Evolutionary conservation across 2,888 invertebrate genomes (phyloP), one percentile per base, ranked within the genome.

Genomic region (Spicauda simplicius): DNA sequence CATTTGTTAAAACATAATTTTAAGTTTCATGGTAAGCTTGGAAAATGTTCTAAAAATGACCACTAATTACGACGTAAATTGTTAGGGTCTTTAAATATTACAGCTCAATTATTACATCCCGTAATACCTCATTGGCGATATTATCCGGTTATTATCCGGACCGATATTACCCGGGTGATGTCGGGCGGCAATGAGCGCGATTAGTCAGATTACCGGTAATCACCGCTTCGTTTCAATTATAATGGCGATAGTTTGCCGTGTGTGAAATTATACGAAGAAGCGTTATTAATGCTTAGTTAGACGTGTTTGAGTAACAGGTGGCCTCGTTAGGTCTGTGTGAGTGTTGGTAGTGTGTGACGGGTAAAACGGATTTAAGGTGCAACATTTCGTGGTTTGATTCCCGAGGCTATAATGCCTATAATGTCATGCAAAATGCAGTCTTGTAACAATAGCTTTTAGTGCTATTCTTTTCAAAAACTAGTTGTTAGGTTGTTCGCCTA

Each of bases 181-280:
- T 54, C 68, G 71, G 59, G 69, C 71, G 60, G 70, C 73, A 73
- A 70, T 69, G 70, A 71, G 70, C 60, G 61, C 73, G 78, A 82
- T 80, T 81, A 81, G 76, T 72, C 69, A 73, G 76, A 79, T 76
- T 71, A 71, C 69, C 76, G 76, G 77, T 81, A 81, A 82, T 81
- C 79, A 71, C 73, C 68, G 63, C 72, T 76, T 71, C 72, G 73
- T 77, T 75, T 75, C 78, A 77, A 74, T 76, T 79, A 74, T 77
- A 77, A 76, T 72, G 56, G 69, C 70, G 64, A 37, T 41, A 52
- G 64, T 58, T 58, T 19, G n/a, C 18, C 18, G 52, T 57, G 50
- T 56, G 57, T 56, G 19, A 50, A 64, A 50, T 50, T 33, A 52
- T 54, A 41, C 41, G 50, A 61, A 52, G 60, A 37, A 45, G 19